Evolutionary conservation across 2,797 vertebrate genomes (phyloP).

Genomic region (Phoebastria nigripes): DNA sequence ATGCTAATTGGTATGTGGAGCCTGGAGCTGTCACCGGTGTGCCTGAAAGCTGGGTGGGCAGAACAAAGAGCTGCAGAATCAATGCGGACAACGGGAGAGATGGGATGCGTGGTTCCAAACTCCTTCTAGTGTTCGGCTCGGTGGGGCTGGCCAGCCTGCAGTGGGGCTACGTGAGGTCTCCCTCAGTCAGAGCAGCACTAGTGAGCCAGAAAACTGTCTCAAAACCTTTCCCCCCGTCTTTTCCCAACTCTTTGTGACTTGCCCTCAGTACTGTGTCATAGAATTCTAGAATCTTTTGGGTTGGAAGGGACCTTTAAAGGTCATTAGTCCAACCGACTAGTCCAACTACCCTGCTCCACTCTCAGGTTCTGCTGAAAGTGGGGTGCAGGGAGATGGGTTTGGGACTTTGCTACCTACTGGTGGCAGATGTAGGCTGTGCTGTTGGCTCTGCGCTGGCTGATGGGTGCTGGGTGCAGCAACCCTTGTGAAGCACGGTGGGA

Average conservation of each 20-base stretch:
- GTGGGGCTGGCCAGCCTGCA: neutral
- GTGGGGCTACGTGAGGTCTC: rapidly evolving
- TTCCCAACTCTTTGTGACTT: neutral
- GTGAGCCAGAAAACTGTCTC: neutral
- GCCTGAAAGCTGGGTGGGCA: neutral
- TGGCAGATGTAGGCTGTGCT: neutral
- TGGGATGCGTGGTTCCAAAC: neutral
- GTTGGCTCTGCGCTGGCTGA: rapidly evolving
- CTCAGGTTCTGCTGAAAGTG: neutral
- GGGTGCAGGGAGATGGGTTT: neutral
- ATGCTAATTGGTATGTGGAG: neutral
- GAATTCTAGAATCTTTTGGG: neutral
- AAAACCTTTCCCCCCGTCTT: neutral
- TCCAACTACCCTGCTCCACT: rapidly evolving
- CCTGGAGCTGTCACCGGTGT: neutral
- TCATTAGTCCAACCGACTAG: neutral
- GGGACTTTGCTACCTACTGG: neutral
- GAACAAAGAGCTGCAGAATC: neutral
- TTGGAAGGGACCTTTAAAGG: neutral
- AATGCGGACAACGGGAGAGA: neutral
- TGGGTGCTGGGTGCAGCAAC: neutral
- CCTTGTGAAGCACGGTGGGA: neutral
- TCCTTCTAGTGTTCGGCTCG: neutral
- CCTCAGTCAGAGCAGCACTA: neutral
- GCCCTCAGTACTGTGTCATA: neutral